Percentiles rank a stretch among this genome's conserved stretches.
Evolutionary conservation across 2,113 vertebrate genomes (phyloP).

Genomic region (Illadopsis cleaveri): DNA sequence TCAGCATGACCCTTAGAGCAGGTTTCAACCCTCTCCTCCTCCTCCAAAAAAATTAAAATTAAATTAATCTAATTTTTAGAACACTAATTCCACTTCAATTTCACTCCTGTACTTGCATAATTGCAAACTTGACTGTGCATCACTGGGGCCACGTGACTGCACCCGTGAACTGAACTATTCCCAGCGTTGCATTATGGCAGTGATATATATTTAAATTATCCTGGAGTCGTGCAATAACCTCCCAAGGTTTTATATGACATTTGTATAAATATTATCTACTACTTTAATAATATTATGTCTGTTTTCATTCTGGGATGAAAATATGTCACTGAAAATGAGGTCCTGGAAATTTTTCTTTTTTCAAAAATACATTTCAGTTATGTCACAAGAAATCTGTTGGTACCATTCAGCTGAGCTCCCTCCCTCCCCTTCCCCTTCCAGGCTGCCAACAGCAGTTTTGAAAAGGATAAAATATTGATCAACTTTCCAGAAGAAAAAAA

Average conservation of each 20-base stretch:
- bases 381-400: background rate
- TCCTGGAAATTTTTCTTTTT: background rate
- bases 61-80: background rate
- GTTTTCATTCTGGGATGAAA: slow-evolving; percentile 1
- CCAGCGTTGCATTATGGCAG: background rate
- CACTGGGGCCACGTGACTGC: background rate
- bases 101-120: background rate
- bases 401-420: background rate
- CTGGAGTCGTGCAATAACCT: background rate
- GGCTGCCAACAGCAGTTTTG: background rate
- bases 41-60: background rate
- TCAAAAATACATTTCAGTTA: background rate
- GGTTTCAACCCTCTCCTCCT: background rate
- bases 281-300: slow-evolving; percentile 26
- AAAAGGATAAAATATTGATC: slow-evolving; percentile 46
- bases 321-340: background rate
- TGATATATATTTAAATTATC: background rate
- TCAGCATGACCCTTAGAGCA: background rate
- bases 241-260: background rate
- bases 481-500: background rate
- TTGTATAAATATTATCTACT: slow-evolving; percentile 34
- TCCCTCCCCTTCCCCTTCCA: background rate
- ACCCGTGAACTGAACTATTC: background rate
- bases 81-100: background rate
- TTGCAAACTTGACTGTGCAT: slow-evolving; percentile 2